Base-by-base conservation (phyloP, 1,140 invertebrate genomes). In the Drosophila ficusphila region DNA sequence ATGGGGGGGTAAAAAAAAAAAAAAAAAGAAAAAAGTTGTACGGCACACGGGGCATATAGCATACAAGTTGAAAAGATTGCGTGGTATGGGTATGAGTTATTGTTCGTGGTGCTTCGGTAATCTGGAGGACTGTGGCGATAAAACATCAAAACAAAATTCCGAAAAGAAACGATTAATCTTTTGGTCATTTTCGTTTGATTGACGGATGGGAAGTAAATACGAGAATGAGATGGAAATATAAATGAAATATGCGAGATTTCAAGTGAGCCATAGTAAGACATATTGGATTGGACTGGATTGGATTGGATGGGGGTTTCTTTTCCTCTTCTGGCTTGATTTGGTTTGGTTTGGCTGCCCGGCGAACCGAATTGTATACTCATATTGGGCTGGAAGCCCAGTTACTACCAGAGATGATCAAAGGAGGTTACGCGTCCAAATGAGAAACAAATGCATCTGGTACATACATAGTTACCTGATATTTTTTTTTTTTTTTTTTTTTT, bases 151-250 rank as follows among this genome's bases (percentile, higher is more conserved):
- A 90, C 81, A 86, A 82, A 86, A 90, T 88, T 88, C 81, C 88
- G 88, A 90, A 90, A 90, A 90, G 72, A 90, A 73, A 88, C 88
- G 82, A 90, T 90, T 90, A 90, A 90, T 90, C 86, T 90, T 90
- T 88, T 82, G 88, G 82, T 90, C 89, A 90, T 90, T 90, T 88
- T 83, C 75, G 83, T 90, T 90, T 83, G 88, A 90, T 90, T 90
- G 88, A 90, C 88, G 78, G 75, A 90, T 88, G 79, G 88, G 81
- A 90, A 90, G 82, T 83, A 83, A 82, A 83, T 77, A 64, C 69
- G 51, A 57, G 73, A 53, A 70, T 79, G 76, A 79, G 77, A 79
- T 58, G 46, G 62, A 58, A 48, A 70, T 57, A 39, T 39, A 46
- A 70, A 64, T 64, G 56, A 64, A 64, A 64, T 64, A 64, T 64